phyloP scores from a whole-genome alignment of 2,113 vertebrate species.

The Esox niger region DNA sequence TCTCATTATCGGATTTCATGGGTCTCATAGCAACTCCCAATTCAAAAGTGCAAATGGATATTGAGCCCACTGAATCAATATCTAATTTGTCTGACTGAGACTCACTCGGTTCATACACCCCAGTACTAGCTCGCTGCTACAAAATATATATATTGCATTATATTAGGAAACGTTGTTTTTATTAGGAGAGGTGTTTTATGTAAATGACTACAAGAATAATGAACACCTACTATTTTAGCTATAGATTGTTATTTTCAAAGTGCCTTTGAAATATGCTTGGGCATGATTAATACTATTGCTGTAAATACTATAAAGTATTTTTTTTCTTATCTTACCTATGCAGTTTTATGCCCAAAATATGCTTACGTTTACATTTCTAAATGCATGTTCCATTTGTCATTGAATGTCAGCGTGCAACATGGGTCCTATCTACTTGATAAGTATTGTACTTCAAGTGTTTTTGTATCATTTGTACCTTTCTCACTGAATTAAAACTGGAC shows the following conservation, averaged over 20 bases:
- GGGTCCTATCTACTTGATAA: slow-evolving; percentile 36
- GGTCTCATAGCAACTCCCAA: slow-evolving; percentile 42
- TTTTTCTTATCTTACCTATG: not conserved
- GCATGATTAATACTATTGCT: not conserved
- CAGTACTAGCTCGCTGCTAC: slow-evolving; percentile 49
- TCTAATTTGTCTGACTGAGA: slow-evolving; percentile 58
- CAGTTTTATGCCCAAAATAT: slow-evolving; percentile 21
- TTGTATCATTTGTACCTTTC: slow-evolving; percentile 22
- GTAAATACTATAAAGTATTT: not conserved
- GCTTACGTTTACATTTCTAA: slow-evolving; percentile 59
- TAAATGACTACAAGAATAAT: slow-evolving; percentile 48
- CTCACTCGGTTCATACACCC: slow-evolving; percentile 29
- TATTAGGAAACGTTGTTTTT: slow-evolving; percentile 39
- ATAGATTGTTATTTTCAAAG: not conserved
- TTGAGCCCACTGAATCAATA: slow-evolving; percentile 64
- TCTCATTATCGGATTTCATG: not conserved
- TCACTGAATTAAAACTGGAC: slow-evolving; percentile 54
- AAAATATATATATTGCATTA: slow-evolving; percentile 56
- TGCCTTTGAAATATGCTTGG: not conserved
- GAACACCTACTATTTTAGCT: not conserved
- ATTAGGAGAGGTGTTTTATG: not conserved
- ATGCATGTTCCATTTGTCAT: slow-evolving; percentile 21
- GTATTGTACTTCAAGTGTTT: slow-evolving; percentile 20
- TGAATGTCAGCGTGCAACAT: slow-evolving; percentile 30
- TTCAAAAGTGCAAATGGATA: slow-evolving; percentile 63